Base-by-base conservation (phyloP, 2,888 invertebrate species). In the Diloba caeruleocephala region DNA sequence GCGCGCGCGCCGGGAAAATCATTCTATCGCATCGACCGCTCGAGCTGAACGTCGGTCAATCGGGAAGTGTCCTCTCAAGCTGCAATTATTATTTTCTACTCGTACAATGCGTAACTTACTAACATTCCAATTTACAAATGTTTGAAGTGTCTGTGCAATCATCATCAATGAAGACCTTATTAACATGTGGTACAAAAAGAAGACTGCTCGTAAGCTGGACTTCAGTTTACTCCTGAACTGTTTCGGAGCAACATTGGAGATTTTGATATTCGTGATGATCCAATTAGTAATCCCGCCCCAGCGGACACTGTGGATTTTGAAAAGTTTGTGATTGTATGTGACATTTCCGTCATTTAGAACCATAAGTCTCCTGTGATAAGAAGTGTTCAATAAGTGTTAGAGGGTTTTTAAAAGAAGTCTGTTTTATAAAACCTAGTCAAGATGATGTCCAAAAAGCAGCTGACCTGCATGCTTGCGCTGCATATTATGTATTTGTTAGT, bases 381-480 rank as follows among this genome's bases (percentile, higher is more conserved):
- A 50, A 74, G 74, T 79, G 84, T 79, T 77, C n/a, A 73, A 76
- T 71, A 69, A 66, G 66, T 65, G 61, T 54, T 52, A 46, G 53
- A 39, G 51, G 39, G 67, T 31, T 61, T 60, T 52, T 14, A 13
- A 12, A 56, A 62, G 45, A 64, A 49, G 39, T 48, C 45, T 72
- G 53, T 62, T 62, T 37, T 62, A 62, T 56, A 50, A 52, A 79
- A 87, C 39, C 79, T 84, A 80, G 79, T 86, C 90, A 94, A 94
- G 88, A 95, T 94, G 94, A 97, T 97, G 97, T 96, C 96, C 85
- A 96, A 96, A 83, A 96, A 95, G 94, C 96, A 97, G 92, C 95
- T 97, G 94, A 94, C 96, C 64, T 95, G 96, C 69, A 94, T 97
- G 89, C 93, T 97, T 71, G 94, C 96, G 71, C 94, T 97, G 73